phyloP scores from a whole-genome alignment of 1,140 invertebrate species.

The Batillaria attramentaria region DNA sequence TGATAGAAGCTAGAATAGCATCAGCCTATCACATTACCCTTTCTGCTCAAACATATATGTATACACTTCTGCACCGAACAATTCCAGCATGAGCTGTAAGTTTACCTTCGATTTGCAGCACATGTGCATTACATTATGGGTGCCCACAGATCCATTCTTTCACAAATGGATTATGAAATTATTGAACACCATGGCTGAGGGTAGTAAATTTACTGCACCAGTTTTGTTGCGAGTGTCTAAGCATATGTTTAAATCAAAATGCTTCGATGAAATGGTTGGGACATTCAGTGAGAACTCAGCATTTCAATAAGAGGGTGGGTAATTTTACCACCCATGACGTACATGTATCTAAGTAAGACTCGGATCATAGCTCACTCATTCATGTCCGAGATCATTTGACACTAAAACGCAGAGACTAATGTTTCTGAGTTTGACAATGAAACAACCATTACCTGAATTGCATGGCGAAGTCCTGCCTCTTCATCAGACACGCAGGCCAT shows the following conservation, averaged over 20 bases:
- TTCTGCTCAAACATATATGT: background rate
- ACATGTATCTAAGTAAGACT: background rate
- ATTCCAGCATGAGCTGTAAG: too few species aligned
- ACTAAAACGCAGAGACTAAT: background rate
- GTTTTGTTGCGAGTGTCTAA: too few species aligned
- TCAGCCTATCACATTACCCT: background rate
- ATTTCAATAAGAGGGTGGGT: background rate
- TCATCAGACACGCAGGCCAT: conserved; percentile 86
- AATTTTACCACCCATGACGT: background rate
- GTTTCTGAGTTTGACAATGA: background rate
- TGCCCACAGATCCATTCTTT: too few species aligned
- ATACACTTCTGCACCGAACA: background rate
- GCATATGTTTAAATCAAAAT: too few species aligned
- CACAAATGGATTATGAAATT: too few species aligned
- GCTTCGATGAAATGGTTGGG: background rate
- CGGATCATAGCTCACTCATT: background rate
- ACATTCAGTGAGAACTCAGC: background rate
- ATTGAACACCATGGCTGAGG: too few species aligned
- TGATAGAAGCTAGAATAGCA: background rate
- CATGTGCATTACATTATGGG: too few species aligned
- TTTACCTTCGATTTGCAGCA: too few species aligned
- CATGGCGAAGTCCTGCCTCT: conserved; percentile 84
- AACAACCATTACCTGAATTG: conserved; percentile 76
- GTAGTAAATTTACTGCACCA: too few species aligned
- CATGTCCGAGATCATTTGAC: background rate